Evolutionary conservation across 2,113 vertebrate species (phyloP).

Genomic region (Protobothrops mucrosquamatus): DNA sequence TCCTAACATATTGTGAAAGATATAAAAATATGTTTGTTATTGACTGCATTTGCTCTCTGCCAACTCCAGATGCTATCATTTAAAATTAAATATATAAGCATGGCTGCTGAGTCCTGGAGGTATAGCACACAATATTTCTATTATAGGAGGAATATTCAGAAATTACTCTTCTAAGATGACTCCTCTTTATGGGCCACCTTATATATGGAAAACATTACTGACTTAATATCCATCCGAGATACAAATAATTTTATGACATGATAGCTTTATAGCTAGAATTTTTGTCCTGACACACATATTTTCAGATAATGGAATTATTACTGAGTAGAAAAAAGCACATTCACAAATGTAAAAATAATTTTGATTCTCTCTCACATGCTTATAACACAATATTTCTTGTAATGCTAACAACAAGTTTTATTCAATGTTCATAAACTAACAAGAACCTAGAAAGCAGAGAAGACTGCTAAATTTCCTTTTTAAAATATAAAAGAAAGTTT

Average conservation of each 20-base stretch:
- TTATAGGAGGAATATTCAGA: slow-evolving; percentile 40
- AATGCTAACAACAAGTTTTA: slow-evolving; percentile 32
- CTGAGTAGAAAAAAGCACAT: slow-evolving; percentile 37
- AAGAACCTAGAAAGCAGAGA: slow-evolving; percentile 25
- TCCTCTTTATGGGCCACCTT: slow-evolving; percentile 46
- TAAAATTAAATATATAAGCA: neutral
- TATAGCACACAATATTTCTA: slow-evolving; percentile 33
- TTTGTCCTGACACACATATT: slow-evolving; percentile 18
- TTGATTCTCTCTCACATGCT: slow-evolving; percentile 18
- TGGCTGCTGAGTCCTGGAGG: neutral
- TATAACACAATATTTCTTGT: slow-evolving; percentile 26
- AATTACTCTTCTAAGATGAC: slow-evolving; percentile 33
- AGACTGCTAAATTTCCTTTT: slow-evolving; percentile 41
- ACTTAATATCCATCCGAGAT: slow-evolving; percentile 44
- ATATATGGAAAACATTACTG: slow-evolving; percentile 29
- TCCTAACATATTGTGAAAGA: slow-evolving; percentile 2
- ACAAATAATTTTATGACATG: slow-evolving; percentile 7
- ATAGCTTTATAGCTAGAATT: slow-evolving; percentile 37
- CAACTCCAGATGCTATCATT: neutral
- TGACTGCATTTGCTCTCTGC: neutral
- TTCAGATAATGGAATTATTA: slow-evolving; percentile 51
- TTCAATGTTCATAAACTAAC: slow-evolving; percentile 32
- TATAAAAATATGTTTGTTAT: neutral
- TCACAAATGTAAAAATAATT: slow-evolving; percentile 53
- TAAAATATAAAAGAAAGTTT: slow-evolving; percentile 35